Base-by-base conservation (phyloP, 2,113 vertebrate species). In the Narcine bancroftii region DNA sequence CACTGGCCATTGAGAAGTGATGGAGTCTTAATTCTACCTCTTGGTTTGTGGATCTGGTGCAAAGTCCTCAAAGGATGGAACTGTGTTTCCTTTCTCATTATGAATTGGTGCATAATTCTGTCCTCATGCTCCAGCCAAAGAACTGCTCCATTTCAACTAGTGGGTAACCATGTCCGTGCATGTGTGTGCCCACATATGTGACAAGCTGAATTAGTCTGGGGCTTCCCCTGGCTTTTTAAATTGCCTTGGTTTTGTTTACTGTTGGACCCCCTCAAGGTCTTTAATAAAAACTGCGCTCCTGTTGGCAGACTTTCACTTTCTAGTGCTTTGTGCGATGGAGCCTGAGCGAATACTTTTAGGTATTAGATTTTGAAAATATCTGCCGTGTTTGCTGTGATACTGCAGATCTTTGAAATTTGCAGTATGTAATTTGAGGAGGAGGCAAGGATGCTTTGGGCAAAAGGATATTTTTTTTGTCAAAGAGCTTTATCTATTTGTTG, bases 201-300 rank as follows among this genome's bases (percentile, higher is more conserved):
- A 33, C 81, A 60, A 17, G n/a, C 53, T 56, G 19, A 53, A 87
- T 87, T 87, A 87, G 81, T 17, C 53, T 63, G 81, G 79, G 81
- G 81, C 81, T 63, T 87, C 81, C 81, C 81, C n/a, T 60, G 50
- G 81, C 33, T 87, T 87, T 87, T 60, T 60, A 87, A 60, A 87
- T 87, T 87, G 53, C 60, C 56, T 87, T 87, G 29, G 33, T 87
- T 87, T 56, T 87, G 53, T 60, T 87, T 87, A 60, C 53, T 60
- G 17, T 60, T 85, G 81, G 53, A 87, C 81, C 53, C 81, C 81
- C n/a, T n/a, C 53, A 21, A 60, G 81, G 53, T 87, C 53, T 87
- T 87, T 87, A 87, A 87, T 87, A 87, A 87, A 87, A 87, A 87
- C 53, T 87, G 53, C 53, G 15, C n/a, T 60, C n/a, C 81, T 63